phyloP scores from a whole-genome alignment of 2,888 invertebrate species.

The Drosophila tanythrix region DNA sequence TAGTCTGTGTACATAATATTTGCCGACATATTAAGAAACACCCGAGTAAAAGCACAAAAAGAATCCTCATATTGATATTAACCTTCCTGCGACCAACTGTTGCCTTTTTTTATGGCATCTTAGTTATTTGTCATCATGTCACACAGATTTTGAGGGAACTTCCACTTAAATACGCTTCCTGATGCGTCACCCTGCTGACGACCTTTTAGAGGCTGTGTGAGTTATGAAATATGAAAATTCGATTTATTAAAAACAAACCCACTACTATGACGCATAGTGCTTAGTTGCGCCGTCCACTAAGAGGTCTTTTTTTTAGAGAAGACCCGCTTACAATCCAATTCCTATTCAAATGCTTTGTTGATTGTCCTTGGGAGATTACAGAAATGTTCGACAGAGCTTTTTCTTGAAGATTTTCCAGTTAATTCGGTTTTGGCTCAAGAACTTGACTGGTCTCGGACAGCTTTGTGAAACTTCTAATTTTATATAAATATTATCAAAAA shows the following conservation, averaged over 20 bases:
- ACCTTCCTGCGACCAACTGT: no score
- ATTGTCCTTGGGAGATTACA: background rate
- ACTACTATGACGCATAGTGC: background rate
- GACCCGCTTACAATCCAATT: no score
- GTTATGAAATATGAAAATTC: background rate
- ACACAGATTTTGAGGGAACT: background rate
- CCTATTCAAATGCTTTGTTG: background rate
- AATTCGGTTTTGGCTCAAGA: background rate
- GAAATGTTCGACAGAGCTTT: background rate
- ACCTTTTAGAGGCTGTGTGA: background rate
- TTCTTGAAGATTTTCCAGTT: background rate
- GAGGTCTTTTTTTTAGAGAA: background rate
- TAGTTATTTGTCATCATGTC: no score
- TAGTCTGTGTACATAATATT: no score
- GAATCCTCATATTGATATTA: no score
- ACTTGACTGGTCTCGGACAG: background rate
- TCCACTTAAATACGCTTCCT: background rate
- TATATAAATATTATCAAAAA: background rate
- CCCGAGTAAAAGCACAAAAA: no score
- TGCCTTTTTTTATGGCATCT: no score
- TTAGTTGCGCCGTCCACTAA: background rate
- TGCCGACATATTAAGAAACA: no score
- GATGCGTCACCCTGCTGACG: background rate
- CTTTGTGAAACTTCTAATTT: background rate
- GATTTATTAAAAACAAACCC: background rate